A percentile compares a stretch with the other conserved stretches of the same genome.
Evolutionary conservation across 2,797 vertebrate species (phyloP).

Genomic region (Coccyzus lansbergi): DNA sequence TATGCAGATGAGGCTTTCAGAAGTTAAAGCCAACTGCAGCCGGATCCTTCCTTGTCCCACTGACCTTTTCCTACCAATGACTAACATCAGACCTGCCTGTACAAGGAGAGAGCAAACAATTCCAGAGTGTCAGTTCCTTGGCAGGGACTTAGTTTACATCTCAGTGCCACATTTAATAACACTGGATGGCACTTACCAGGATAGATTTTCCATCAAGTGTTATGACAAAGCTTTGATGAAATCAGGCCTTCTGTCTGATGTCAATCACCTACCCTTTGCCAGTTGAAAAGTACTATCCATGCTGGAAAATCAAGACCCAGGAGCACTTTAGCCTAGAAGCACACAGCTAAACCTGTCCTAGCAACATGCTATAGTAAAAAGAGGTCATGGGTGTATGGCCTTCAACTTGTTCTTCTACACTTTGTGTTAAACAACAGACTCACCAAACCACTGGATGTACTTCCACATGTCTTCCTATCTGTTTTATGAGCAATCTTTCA

Average conservation of each 20-base stretch:
- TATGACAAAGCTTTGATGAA: constrained; percentile 59
- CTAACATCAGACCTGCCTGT: background rate
- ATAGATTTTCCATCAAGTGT: constrained; percentile 59
- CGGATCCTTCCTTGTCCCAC: background rate
- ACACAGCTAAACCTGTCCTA: background rate
- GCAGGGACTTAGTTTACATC: constrained; percentile 42
- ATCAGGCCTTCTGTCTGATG: constrained; percentile 51
- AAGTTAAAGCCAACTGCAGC: background rate
- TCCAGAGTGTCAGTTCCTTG: constrained; percentile 34
- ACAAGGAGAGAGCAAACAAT: background rate
- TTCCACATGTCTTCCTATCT: background rate
- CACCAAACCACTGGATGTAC: background rate
- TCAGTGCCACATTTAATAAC: constrained; percentile 31
- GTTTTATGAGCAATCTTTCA: background rate
- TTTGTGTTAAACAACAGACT: background rate
- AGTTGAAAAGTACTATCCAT: background rate
- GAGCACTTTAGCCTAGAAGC: background rate
- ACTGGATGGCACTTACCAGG: constrained; percentile 13
- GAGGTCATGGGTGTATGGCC: background rate
- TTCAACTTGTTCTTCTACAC: background rate
- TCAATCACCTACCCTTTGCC: constrained; percentile 38
- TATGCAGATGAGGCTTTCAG: background rate
- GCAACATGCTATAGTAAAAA: background rate
- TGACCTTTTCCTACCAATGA: constrained; percentile 25
- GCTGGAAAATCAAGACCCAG: background rate